Conservation (phyloP, 2,888 invertebrate species). For the Conus canariensis region DNA sequence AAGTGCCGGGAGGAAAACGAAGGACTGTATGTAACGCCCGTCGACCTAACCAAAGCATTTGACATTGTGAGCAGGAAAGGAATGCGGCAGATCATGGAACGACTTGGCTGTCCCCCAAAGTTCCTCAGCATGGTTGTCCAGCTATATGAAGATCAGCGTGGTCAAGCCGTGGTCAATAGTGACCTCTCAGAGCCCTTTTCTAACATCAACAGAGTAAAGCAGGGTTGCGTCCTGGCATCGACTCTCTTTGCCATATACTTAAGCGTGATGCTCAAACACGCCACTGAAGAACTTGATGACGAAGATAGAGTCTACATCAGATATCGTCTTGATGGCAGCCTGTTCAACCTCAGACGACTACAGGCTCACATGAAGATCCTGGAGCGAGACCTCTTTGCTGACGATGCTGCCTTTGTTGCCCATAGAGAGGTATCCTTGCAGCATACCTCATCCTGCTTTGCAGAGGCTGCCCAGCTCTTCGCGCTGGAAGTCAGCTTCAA, state of each 20-base stretch:
- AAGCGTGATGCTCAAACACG: background rate
- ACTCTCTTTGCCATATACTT: constrained; percentile 10
- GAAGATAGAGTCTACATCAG: background rate
- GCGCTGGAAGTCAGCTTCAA: too few relatives aligned
- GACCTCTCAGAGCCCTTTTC: background rate
- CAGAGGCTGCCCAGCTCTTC: too few relatives aligned
- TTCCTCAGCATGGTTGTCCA: background rate
- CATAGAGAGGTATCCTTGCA: too few relatives aligned
- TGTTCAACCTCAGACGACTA: constrained; percentile 28
- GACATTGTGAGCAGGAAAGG: background rate
- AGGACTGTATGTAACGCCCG: background rate
- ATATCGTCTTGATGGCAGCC: constrained; percentile 12
- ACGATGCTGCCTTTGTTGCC: too few relatives aligned
- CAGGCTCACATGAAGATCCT: too few relatives aligned
- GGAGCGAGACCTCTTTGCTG: too few relatives aligned
- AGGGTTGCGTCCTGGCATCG: constrained; percentile 13
- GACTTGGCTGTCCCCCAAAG: constrained; percentile 3
- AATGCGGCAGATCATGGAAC: background rate
- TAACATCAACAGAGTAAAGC: background rate
- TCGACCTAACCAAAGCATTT: constrained; percentile 10
- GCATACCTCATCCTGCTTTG: too few relatives aligned
- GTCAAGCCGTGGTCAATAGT: too few relatives aligned
- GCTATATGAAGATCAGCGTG: background rate
- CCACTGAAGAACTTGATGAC: background rate
- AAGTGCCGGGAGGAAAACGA: background rate